These are phyloP conservation scores for Cyclophora punctaria DNA, from an alignment of 2,888 invertebrate species.

Conservation along the genomic window DNA sequence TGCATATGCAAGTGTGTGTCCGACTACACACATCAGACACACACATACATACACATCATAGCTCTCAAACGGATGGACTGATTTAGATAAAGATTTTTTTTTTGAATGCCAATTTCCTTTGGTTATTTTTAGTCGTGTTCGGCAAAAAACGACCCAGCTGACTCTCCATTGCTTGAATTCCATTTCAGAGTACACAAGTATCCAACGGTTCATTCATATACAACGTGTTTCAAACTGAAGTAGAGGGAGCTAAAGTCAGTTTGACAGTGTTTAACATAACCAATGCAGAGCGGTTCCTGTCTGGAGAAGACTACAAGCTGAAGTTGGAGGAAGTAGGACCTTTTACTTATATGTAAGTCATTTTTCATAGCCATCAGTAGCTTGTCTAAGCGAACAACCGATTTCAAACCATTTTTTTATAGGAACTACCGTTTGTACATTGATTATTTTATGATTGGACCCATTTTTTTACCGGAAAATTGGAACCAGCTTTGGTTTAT, in stretches of 20 bases:
- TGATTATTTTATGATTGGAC: no score
- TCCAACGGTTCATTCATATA: slow-evolving; percentile 74
- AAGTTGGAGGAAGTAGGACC: slow-evolving; percentile 85
- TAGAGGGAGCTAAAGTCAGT: slow-evolving; percentile 78
- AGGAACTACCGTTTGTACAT: no score
- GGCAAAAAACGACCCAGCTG: background rate
- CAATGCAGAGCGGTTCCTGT: slow-evolving; percentile 80
- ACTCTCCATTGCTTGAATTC: background rate
- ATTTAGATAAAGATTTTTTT: background rate
- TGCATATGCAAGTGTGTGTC: background rate
- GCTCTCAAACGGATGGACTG: no score
- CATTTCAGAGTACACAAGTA: slow-evolving; percentile 45
- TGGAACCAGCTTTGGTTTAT: no score
- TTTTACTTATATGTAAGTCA: slow-evolving; percentile 87
- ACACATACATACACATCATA: background rate
- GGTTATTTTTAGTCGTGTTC: background rate
- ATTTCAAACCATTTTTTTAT: no score
- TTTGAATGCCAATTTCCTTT: background rate
- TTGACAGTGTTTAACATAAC: slow-evolving; percentile 87
- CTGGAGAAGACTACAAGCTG: slow-evolving; percentile 78
- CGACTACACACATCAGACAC: background rate
- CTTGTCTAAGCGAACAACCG: no score
- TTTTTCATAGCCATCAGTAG: no score
- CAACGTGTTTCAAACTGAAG: slow-evolving; percentile 78
- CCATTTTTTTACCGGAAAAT: no score